These are phyloP conservation scores for Urocitellus parryii DNA, from an alignment of 2,113 vertebrate species.

Conservation along the genomic window DNA sequence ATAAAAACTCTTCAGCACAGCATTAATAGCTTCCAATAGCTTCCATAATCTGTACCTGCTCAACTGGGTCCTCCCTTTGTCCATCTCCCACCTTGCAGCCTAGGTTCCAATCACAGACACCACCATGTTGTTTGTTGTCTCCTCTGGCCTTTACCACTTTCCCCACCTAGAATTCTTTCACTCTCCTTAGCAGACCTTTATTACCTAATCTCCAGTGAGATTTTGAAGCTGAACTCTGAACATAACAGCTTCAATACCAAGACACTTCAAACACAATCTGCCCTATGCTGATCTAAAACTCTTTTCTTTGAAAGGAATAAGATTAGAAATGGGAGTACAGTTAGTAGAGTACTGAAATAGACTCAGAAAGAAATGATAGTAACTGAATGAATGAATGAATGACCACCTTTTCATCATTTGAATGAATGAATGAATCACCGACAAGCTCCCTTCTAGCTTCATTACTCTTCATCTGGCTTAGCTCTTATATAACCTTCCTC, in stretches of 20 bases:
- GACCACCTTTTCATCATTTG: not conserved
- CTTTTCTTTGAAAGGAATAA: slow-evolving; percentile 22
- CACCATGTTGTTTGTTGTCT: not conserved
- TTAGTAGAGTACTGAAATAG: not conserved
- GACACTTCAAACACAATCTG: slow-evolving; percentile 8
- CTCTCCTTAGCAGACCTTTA: not conserved
- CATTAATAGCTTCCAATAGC: not conserved
- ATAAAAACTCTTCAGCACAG: not conserved
- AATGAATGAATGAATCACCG: not conserved
- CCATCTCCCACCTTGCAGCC: not conserved
- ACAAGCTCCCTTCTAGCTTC: not conserved
- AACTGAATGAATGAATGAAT: slow-evolving; percentile 40
- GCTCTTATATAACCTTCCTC: not conserved
- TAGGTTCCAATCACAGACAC: not conserved
- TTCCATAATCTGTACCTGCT: not conserved
- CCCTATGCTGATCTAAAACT: not conserved
- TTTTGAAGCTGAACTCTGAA: slow-evolving; percentile 43
- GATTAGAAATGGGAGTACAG: slow-evolving; percentile 8
- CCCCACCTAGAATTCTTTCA: not conserved
- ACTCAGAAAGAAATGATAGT: not conserved
- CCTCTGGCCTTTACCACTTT: not conserved
- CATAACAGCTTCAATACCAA: not conserved
- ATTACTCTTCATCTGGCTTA: slow-evolving; percentile 9
- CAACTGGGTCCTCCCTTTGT: not conserved
- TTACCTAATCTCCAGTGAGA: not conserved